phyloP scores from a whole-genome alignment of 2,797 vertebrate genomes.

The Parauchenoglanis ngamensis region DNA sequence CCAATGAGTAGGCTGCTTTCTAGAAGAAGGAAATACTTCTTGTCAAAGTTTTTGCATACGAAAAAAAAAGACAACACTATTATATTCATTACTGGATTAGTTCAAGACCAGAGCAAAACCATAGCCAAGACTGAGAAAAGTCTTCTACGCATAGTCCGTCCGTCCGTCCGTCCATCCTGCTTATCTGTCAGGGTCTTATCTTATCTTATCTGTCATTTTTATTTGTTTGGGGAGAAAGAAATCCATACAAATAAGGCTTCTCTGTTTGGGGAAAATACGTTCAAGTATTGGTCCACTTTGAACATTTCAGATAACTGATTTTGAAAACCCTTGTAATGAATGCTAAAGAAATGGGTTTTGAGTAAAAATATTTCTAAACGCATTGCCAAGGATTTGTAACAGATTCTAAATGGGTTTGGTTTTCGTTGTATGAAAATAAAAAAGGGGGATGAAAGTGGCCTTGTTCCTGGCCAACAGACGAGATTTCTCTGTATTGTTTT shows the following conservation, averaged over 20 bases:
- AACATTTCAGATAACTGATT: background rate
- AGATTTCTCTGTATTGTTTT: background rate
- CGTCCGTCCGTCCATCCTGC: too few species aligned
- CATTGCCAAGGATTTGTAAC: background rate
- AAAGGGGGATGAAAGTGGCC: background rate
- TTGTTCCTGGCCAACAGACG: background rate
- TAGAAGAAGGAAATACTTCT: background rate
- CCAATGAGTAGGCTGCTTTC: background rate
- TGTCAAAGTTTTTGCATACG: background rate
- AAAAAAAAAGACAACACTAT: background rate
- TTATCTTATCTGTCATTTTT: too few species aligned
- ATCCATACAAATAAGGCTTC: background rate
- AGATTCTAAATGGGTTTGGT: background rate
- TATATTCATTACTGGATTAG: background rate
- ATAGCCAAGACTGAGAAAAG: background rate
- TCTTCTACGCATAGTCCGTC: too few species aligned
- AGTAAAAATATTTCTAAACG: background rate
- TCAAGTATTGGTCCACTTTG: background rate
- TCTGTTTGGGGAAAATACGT: background rate
- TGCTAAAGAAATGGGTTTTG: background rate
- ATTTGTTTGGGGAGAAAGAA: background rate
- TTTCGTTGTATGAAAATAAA: background rate
- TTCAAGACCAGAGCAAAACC: background rate
- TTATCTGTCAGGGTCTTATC: too few species aligned
- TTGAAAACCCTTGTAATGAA: background rate